phyloP scores from a whole-genome alignment of 2,113 vertebrate genomes.

The Charadrius vociferus region DNA sequence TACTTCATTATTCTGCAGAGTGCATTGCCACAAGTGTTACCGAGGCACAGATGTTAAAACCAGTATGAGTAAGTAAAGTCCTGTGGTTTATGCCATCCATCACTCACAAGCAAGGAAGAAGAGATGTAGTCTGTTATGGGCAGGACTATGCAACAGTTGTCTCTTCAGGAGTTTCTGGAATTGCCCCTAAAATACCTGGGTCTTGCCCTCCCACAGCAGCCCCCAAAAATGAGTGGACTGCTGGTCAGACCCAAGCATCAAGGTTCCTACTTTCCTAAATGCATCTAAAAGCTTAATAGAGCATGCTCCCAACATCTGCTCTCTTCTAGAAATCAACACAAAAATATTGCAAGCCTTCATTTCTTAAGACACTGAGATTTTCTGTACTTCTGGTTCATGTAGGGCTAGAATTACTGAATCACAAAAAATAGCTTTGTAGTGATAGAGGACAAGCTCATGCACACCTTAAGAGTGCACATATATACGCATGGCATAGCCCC shows the following conservation, averaged over 20 bases:
- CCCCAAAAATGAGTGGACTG: background rate
- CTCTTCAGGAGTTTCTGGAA: background rate
- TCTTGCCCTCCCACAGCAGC: background rate
- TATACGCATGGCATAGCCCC: background rate
- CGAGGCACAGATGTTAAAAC: background rate
- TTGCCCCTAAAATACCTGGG: background rate
- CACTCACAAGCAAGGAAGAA: background rate
- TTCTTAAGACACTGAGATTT: background rate
- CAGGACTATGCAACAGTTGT: background rate
- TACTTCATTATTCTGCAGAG: background rate
- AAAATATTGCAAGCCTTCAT: background rate
- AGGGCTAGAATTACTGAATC: background rate
- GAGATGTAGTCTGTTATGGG: background rate
- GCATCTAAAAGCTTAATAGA: background rate
- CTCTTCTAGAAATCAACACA: background rate
- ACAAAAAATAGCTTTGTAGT: background rate
- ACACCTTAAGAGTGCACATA: background rate
- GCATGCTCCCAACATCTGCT: background rate
- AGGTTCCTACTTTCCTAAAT: background rate
- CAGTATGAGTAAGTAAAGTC: background rate
- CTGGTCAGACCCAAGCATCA: background rate
- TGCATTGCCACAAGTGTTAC: accelerated
- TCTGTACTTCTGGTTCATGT: background rate
- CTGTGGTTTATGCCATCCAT: background rate
- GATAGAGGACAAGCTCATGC: background rate